Evolutionary conservation across 2,113 vertebrate species (phyloP), one percentile per base, ranked within the genome.

Genomic region (Clarias gariepinus): DNA sequence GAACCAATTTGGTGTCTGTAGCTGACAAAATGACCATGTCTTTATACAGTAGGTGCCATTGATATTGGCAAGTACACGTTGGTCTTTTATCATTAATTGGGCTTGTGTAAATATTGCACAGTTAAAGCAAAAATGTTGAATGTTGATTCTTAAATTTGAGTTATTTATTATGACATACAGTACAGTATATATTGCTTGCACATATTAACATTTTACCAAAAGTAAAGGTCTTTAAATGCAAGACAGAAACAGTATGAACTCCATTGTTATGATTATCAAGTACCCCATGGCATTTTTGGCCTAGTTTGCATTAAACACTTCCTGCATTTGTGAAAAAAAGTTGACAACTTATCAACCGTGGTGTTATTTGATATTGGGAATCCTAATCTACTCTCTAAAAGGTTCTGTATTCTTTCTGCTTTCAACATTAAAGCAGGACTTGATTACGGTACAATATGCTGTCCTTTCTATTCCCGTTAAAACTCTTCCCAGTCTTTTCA

Each of bases 331-430:
- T 52, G 23, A 74, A 52, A 64, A 33, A 21, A 73, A 18, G 4
- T 55, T 61, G 78, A 81, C 78, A 81, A 36, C 78, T 61, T 41
- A 61, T 81, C 78, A 81, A 36, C 23, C 61, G 53, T 84, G 55
- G 83, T 76, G 83, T 60, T 76, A 84, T 74, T 76, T 76, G 69
- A 84, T 61, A 74, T 13, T 47, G 19, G 11, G 7, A 81, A 81
- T 61, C 69, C 3, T 60, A 58, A 61, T 71, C 52, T 83, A 58
- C 28, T 19, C 18, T 84, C 33, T 74, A 41, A 71, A 83, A 60
- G 55, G 53, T 21, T 57, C 82, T 58, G 15, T 61, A 28, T 73
- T 41, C 28, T 83, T 61, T 61, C 41, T 21, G 33, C 57, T 64
- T 63, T 66, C n/a, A 30, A 80, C 58, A 80, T 69, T 86, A 53